Conservation (phyloP, 2,113 vertebrate species). For the Phylloscopus whistleri region DNA sequence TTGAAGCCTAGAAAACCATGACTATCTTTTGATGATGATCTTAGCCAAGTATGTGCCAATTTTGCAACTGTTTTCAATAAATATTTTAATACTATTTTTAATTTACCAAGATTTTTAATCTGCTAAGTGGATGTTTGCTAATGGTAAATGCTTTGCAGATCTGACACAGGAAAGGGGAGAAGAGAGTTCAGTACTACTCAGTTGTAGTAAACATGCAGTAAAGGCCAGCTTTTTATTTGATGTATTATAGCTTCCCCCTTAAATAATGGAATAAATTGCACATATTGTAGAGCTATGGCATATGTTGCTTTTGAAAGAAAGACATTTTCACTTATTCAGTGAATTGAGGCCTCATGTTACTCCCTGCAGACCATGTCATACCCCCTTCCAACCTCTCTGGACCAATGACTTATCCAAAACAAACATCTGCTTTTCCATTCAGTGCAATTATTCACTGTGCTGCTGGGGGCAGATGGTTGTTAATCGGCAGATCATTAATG, state of each 20-base stretch:
- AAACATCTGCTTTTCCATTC: slow-evolving; percentile 57
- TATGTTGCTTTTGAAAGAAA: slow-evolving; percentile 46
- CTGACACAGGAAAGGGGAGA: background rate
- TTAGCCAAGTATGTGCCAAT: background rate
- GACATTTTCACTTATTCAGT: slow-evolving; percentile 4
- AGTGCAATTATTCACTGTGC: slow-evolving; percentile 27
- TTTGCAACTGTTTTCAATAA: background rate
- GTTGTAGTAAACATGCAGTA: background rate
- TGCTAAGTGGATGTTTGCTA: background rate
- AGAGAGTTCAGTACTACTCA: background rate
- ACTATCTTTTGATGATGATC: background rate
- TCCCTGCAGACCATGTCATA: slow-evolving; percentile 33
- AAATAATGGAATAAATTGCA: background rate
- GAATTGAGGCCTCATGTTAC: slow-evolving; percentile 38
- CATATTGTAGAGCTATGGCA: background rate
- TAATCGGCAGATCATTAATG: slow-evolving; percentile 54
- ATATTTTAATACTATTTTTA: background rate
- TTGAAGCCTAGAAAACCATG: background rate
- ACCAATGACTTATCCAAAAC: slow-evolving; percentile 14
- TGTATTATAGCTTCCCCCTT: background rate
- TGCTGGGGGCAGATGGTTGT: slow-evolving; percentile 47
- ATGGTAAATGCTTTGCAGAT: background rate
- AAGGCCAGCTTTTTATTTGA: background rate
- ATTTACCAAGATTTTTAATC: background rate
- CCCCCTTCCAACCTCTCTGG: slow-evolving; percentile 31